phyloP scores from a whole-genome alignment of 2,113 vertebrate species.

The Pituophis catenifer region DNA sequence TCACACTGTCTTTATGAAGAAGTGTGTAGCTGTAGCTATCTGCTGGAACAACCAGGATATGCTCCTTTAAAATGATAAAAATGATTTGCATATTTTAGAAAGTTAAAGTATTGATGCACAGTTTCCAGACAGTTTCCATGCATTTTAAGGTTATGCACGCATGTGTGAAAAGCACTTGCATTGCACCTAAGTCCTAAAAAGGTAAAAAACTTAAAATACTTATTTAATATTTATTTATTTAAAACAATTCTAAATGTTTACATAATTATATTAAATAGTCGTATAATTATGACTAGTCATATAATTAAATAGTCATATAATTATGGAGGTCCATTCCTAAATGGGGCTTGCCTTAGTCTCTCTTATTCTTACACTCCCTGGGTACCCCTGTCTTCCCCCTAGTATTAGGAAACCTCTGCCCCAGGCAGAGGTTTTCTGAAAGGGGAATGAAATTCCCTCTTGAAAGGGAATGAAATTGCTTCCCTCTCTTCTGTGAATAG shows the following conservation, averaged over 20 bases:
- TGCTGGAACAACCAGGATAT: slow-evolving; percentile 81
- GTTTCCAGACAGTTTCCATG: neutral
- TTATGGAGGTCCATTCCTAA: neutral
- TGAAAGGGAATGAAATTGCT: neutral
- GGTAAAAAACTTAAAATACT: neutral
- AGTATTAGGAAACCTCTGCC: neutral
- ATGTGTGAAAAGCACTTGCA: neutral
- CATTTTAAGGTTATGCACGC: neutral
- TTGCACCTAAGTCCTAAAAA: neutral
- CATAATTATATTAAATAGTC: neutral
- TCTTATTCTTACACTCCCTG: neutral
- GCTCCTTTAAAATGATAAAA: slow-evolving; percentile 75
- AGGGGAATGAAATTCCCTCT: neutral
- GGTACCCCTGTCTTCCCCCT: neutral
- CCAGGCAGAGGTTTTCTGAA: neutral
- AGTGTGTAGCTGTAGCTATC: slow-evolving; percentile 78
- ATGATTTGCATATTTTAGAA: slow-evolving; percentile 43
- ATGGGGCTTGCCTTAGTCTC: neutral
- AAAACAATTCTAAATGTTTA: neutral
- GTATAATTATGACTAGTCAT: neutral
- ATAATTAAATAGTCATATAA: neutral
- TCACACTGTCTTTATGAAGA: slow-evolving; percentile 77
- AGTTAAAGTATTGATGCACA: neutral
- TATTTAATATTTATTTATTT: neutral
- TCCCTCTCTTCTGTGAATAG: neutral